A percentile compares a stretch with the other conserved stretches of the same genome.
phyloP scores from a whole-genome alignment of 2,113 vertebrate species.

The Rattus norvegicus region DNA sequence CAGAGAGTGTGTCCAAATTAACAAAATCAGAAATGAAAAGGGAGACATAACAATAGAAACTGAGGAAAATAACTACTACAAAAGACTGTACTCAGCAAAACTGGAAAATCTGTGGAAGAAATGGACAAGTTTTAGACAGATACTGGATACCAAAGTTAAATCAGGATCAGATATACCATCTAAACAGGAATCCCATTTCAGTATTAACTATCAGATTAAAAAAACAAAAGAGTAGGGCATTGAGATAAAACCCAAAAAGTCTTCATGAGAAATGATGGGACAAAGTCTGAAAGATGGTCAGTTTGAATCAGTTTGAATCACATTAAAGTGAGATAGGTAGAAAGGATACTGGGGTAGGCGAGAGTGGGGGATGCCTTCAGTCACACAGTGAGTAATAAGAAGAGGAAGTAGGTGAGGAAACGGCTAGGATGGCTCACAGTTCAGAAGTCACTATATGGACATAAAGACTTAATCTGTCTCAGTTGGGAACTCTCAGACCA shows the following conservation, averaged over 20 bases:
- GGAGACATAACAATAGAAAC: too few relatives aligned
- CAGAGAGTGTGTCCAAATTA: too few relatives aligned
- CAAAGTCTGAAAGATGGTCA: neutral
- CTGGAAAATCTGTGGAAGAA: too few relatives aligned
- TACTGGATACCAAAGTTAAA: too few relatives aligned
- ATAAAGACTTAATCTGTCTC: neutral
- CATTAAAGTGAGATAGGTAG: neutral
- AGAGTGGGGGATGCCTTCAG: neutral
- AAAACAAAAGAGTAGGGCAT: too few relatives aligned
- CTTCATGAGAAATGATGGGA: neutral
- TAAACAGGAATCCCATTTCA: too few relatives aligned
- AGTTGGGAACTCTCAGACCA: neutral
- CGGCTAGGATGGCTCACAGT: neutral
- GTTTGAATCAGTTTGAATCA: neutral
- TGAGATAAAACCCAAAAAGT: neutral
- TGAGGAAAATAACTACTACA: too few relatives aligned
- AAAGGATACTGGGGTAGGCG: neutral
- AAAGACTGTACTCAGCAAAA: too few relatives aligned
- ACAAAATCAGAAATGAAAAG: too few relatives aligned
- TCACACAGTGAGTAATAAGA: neutral
- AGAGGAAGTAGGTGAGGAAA: neutral
- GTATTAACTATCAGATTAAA: neutral
- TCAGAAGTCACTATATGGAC: neutral
- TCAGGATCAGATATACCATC: too few relatives aligned
- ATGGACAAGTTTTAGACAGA: too few relatives aligned